These are phyloP conservation scores for Polia nebulosa DNA, from an alignment of 2,888 invertebrate genomes.

Conservation along the genomic window DNA sequence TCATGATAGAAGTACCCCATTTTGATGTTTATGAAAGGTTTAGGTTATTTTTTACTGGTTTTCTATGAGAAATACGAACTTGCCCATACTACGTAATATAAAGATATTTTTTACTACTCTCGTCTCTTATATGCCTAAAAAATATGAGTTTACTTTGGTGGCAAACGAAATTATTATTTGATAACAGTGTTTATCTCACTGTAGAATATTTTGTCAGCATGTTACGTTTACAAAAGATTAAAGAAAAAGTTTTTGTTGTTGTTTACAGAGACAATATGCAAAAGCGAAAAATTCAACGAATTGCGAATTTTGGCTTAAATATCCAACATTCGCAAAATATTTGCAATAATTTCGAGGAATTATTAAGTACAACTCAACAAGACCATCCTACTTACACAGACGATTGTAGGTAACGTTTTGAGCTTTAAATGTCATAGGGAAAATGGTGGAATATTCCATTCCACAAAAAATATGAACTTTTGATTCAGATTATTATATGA, in stretches of 20 bases:
- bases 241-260: slow-evolving; percentile 21
- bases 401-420: slow-evolving; percentile 16
- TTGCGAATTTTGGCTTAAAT: slow-evolving; percentile 23
- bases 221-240: slow-evolving; percentile 19
- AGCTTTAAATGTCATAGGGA: slow-evolving; percentile 1
- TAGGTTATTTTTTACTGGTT: slow-evolving; percentile 30
- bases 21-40: slow-evolving; percentile 36
- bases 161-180: slow-evolving; percentile 12
- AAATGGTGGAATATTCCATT: background rate
- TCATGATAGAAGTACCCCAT: slow-evolving; percentile 34
- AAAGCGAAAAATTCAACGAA: slow-evolving; percentile 25
- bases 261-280: slow-evolving; percentile 17
- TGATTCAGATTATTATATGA: slow-evolving; percentile 10
- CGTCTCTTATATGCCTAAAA: slow-evolving; percentile 16
- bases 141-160: background rate
- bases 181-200: background rate
- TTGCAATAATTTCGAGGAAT: slow-evolving; percentile 33
- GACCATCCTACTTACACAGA: slow-evolving; percentile 12
- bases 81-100: slow-evolving; percentile 5
- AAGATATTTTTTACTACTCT: slow-evolving; percentile 4
- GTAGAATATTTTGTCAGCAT: slow-evolving; percentile 4
- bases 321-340: slow-evolving; percentile 28
- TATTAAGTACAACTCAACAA: slow-evolving; percentile 26
- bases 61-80: slow-evolving; percentile 16
- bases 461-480: background rate